A percentile compares a stretch with the other conserved stretches of the same genome.
Evolutionary conservation across 2,888 invertebrate species (phyloP).

Genomic region (Aspidapion aeneum): DNA sequence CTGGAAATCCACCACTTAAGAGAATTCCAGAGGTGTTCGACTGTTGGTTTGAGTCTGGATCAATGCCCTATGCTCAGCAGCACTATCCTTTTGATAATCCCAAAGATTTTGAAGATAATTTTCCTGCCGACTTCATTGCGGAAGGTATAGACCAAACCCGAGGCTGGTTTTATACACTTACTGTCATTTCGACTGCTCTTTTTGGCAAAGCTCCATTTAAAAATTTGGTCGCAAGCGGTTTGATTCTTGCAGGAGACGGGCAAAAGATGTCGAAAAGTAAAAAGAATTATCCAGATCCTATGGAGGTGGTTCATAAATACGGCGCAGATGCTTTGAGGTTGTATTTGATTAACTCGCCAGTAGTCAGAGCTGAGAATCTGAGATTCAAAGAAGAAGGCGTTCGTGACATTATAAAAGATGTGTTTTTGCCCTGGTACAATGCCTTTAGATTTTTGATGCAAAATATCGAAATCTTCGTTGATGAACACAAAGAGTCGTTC

Average conservation of each 20-base stretch:
- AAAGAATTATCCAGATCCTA: slow-evolving; percentile 97
- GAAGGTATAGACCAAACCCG: slow-evolving; percentile 98
- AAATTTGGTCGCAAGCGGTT: slow-evolving; percentile 94
- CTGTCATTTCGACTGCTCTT: slow-evolving; percentile 93
- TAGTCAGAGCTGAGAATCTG: slow-evolving; percentile 94
- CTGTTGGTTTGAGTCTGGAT: slow-evolving; percentile 99
- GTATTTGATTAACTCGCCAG: slow-evolving; percentile 97
- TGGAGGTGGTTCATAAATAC: slow-evolving; percentile 85
- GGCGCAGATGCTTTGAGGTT: slow-evolving; percentile 96
- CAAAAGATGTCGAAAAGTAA: slow-evolving; percentile 99
- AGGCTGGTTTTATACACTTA: slow-evolving; percentile 98
- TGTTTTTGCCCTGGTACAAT: slow-evolving; percentile 96
- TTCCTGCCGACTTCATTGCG: slow-evolving; percentile 99
- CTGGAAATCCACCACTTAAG: slow-evolving; percentile 75
- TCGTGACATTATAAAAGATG: slow-evolving; percentile 92
- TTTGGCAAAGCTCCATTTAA: slow-evolving; percentile 97
- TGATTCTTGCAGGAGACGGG: slow-evolving; percentile 95
- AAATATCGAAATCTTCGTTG: slow-evolving; percentile 80
- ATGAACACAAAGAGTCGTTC: slow-evolving; percentile 51
- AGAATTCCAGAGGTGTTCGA: slow-evolving; percentile 96
- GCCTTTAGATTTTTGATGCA: slow-evolving; percentile 92
- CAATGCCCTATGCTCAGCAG: slow-evolving; percentile 97
- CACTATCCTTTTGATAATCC: slow-evolving; percentile 95
- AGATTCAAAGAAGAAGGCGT: slow-evolving; percentile 98
- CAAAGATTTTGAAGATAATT: slow-evolving; percentile 83